Evolutionary conservation across 2,888 invertebrate species (phyloP).

Genomic region (Polydrusus tereticollis): DNA sequence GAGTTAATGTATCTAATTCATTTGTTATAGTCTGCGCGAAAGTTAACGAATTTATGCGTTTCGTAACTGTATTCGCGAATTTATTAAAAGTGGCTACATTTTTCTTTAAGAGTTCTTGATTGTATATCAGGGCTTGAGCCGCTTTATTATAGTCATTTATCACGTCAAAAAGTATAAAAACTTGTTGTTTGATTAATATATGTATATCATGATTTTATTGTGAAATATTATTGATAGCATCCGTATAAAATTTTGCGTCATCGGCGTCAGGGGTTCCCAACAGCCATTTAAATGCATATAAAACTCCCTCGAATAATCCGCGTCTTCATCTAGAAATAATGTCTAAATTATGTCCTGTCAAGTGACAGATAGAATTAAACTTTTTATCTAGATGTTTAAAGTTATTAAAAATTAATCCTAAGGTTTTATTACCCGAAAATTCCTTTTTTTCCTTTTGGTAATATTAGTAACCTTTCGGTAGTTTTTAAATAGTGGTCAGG

Average conservation of each 20-base stretch:
- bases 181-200: conserved; percentile 49
- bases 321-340: no score
- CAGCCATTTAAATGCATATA: conserved; percentile 41
- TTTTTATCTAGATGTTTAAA: conserved; percentile 17
- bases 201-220: no score
- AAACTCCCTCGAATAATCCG: no score
- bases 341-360: conserved; percentile 29
- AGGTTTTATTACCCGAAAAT: not conserved
- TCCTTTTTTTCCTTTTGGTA: not conserved
- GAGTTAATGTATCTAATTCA: conserved; percentile 44
- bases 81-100: conserved; percentile 47
- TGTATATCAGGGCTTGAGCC: conserved; percentile 33
- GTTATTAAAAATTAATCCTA: not conserved
- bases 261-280: conserved; percentile 42
- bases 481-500: conserved; percentile 9
- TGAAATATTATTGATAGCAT: no score
- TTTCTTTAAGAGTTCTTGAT: conserved; percentile 44
- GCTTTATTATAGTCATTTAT: conserved; percentile 51
- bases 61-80: conserved; percentile 21
- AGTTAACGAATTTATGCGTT: not conserved
- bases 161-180: conserved; percentile 46
- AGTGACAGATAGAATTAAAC: conserved; percentile 32
- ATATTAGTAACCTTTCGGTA: not conserved
- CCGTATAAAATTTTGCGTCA: no score
- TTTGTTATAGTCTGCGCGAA: conserved; percentile 9